Evolutionary conservation across 2,113 vertebrate species (phyloP), one percentile per base, ranked within the genome.

Genomic region (Ophthalmotilapia sp.): DNA sequence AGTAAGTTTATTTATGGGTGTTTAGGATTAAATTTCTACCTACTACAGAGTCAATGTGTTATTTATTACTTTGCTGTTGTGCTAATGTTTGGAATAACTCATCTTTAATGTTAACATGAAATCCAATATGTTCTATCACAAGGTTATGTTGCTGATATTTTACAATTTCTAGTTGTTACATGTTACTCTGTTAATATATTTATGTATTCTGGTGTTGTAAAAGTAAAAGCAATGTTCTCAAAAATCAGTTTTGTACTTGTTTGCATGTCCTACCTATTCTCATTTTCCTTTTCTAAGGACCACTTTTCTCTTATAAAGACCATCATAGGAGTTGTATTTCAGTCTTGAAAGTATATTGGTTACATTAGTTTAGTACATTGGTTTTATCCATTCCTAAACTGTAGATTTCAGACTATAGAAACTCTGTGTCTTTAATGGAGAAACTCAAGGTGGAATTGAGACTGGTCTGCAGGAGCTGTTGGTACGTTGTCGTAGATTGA

Each of bases 391-490:
- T 21, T 26, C 51, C 4, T 45, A 49, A 75, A 79, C 9, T 7
- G 49, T 42, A 65, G 7, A 51, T 15, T 31, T 75, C 38, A 55
- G 45, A 65, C 36, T 68, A 29, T 65, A 55, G 23, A 86, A 80
- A 38, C 53, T 82, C 55, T 90, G 65, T 55, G 80, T 82, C 83
- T 84, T 86, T 92, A 94, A 42, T 88, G 84, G 86, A 96, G 82
- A 79, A 96, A 96, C 86, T 96, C 93, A 4, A 97, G 91, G 42
- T 89, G 92, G 80, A 96, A 93, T 31, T 94, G 93, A 47, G 91
- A 87, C 65, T 82, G 89, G 19, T 94, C 83, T 9, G 29, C 81
- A 19, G 83, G 47, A 56, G 3, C 7, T 84, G 87, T 49, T 45
- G 94, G 91, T 51, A 90, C 29, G 5, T 94, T 91, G 73, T 95